Base-by-base conservation (phyloP, 2,797 vertebrate species). In the Otolemur crassicaudatus region DNA sequence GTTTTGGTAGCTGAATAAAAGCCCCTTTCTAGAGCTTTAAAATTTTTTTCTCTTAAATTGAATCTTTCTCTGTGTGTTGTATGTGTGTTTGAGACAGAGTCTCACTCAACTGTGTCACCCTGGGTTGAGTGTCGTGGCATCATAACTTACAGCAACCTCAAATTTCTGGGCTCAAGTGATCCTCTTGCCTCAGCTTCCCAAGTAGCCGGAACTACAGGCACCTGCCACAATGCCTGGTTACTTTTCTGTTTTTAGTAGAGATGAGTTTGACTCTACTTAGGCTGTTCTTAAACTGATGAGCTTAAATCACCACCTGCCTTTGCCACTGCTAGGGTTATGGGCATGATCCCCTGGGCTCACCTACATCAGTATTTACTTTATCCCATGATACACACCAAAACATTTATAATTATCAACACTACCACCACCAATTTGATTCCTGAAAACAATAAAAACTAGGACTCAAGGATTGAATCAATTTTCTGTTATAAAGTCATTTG, bases 401-500 rank as follows among this genome's bases (percentile, higher is more conserved):
- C 31, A 81, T 79, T 80, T 86, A 63, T 72, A 40, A 37, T 69
- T 72, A 2, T 72, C 13, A 80, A 7, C 29, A 85, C 16, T 73
- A n/a, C 31, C 12, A 79, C 31, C 56, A 91, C 40, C 58, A n/a
- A 2, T 89, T 46, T 73, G 23, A 73, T 84, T 65, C 56, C 65
- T 75, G 58, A 92, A 92, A 94, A 49, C 56, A 43, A 84, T 40
- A 90, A 81, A 80, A 40, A 82, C 43, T 46, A 63, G 56, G 31
- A 61, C 85, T 14, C 11, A 34, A 85, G 25, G 11, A 81, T 34
- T 79, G 80, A 58, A 65, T 76, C 31, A 77, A 0, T 76, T 69
- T 86, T 92, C 19, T 75, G 22, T 96, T 65, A 29, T 4, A 85
- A 34, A 94, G 58, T 89, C 13, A 31, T 73, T 94, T 65, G n/a